These are phyloP conservation scores for Dasyprocta punctata DNA, from an alignment of 2,113 vertebrate species.

Conservation along the genomic window DNA sequence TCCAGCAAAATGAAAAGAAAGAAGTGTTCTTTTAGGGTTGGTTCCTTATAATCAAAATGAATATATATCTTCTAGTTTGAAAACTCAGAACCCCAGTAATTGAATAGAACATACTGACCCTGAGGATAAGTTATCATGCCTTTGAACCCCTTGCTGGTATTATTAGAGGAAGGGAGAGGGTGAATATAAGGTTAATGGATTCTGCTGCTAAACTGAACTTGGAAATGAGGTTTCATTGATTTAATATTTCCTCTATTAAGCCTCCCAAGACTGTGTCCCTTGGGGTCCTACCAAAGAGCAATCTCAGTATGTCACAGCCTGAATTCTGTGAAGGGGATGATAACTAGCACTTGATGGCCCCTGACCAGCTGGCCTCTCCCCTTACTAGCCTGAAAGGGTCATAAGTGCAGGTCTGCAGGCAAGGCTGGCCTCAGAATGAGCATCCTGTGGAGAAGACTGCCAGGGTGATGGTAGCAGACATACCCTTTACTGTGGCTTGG, in stretches of 20 bases:
- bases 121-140: constrained; percentile 57
- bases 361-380: not conserved
- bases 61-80: constrained; percentile 63
- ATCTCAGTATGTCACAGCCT: not conserved
- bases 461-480: not conserved
- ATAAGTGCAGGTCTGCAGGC: not conserved
- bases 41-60: constrained; percentile 71
- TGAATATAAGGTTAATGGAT: constrained; percentile 64
- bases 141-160: constrained; percentile 62
- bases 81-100: constrained; percentile 66
- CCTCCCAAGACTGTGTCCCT: constrained; percentile 60
- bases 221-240: constrained; percentile 71
- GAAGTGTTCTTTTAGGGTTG: constrained; percentile 46
- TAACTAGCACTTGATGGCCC: not conserved
- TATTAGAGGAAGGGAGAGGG: constrained; percentile 57
- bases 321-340: not conserved
- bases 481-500: not conserved
- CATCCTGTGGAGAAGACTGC: not conserved
- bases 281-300: constrained; percentile 33
- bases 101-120: constrained; percentile 61
- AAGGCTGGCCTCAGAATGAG: not conserved
- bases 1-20: constrained; percentile 47
- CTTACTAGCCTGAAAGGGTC: not conserved
- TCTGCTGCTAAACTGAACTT: constrained; percentile 61
- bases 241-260: constrained; percentile 75